Conservation (phyloP, 2,888 invertebrate species). For the Ceraclea dissimilis region DNA sequence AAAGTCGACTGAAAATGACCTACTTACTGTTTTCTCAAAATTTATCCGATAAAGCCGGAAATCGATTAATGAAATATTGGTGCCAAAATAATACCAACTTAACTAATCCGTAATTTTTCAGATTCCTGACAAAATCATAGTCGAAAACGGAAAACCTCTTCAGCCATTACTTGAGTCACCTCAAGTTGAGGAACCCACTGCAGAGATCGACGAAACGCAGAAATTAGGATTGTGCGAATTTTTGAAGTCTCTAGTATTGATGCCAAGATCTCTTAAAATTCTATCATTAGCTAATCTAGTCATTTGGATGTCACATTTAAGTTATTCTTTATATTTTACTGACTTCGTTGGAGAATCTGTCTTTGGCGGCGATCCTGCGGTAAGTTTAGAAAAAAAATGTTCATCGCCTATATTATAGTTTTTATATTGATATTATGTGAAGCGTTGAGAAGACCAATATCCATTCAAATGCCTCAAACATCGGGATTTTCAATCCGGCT, state of each 20-base stretch:
- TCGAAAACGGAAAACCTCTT: background rate
- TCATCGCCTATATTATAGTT: no score
- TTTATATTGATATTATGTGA: no score
- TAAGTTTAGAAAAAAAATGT: slow-evolving; percentile 29
- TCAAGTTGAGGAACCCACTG: background rate
- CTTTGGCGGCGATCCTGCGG: slow-evolving; percentile 47
- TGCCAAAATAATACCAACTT: no score
- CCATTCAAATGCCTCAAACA: no score
- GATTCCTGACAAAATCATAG: background rate
- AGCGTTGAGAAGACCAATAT: no score
- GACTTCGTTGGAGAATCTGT: slow-evolving; percentile 60
- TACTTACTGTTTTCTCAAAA: no score
- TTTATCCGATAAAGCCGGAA: no score
- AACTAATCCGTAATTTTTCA: no score
- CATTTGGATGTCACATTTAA: slow-evolving; percentile 61
- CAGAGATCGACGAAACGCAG: background rate
- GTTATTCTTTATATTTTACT: slow-evolving; percentile 59
- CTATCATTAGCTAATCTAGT: slow-evolving; percentile 55
- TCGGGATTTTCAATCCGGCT: no score
- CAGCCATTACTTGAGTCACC: background rate
- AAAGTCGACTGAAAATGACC: no score
- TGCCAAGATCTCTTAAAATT: slow-evolving; percentile 51
- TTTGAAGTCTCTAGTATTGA: slow-evolving; percentile 49
- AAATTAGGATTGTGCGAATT: slow-evolving; percentile 31
- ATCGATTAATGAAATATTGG: no score